These are phyloP conservation scores for Rhinophrynus dorsalis DNA, from an alignment of 2,797 vertebrate species.

Conservation along the genomic window DNA sequence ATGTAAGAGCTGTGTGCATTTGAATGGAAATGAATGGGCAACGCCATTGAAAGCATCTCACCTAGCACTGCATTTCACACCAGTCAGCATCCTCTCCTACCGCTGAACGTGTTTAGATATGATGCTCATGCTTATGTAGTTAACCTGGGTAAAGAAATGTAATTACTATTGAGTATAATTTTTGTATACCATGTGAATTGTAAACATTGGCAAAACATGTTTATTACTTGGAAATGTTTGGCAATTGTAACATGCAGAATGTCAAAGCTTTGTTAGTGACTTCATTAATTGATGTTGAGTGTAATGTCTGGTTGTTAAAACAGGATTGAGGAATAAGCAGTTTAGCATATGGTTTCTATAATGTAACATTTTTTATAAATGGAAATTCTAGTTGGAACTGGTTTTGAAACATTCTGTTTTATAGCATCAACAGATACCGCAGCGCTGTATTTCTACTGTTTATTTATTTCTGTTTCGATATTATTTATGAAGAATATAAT, in stretches of 20 bases:
- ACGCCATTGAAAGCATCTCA: no score
- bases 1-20: no score
- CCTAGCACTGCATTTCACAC: no score
- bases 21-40: no score
- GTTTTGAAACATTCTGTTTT: no score
- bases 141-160: neutral
- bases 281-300: conserved; percentile 8
- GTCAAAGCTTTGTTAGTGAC: neutral
- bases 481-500: no score
- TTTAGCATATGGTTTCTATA: neutral
- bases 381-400: no score
- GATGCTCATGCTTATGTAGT: neutral
- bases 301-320: neutral
- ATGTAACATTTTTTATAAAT: no score
- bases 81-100: no score
- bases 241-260: neutral
- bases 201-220: conserved; percentile 7
- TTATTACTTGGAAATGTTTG: neutral
- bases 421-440: no score
- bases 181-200: conserved; percentile 6
- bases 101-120: neutral
- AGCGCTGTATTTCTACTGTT: no score
- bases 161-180: neutral
- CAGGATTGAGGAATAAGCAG: neutral
- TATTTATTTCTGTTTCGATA: no score